Percentiles rank a stretch among this genome's conserved stretches.
Evolutionary conservation across 2,797 vertebrate species (phyloP).

Genomic region (Monodelphis domestica): DNA sequence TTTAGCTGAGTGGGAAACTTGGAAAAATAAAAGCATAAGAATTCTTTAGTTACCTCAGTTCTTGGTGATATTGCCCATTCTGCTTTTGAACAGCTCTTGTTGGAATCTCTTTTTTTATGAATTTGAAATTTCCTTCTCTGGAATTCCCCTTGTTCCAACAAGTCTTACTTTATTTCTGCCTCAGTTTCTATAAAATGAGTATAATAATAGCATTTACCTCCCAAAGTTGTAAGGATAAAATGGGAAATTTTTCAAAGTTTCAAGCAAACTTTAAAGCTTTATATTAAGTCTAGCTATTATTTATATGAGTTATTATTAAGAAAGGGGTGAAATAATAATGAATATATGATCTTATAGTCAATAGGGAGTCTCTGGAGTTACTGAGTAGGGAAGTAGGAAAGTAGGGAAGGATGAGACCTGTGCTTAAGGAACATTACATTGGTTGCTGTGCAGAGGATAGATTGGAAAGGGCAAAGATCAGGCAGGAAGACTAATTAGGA

Average conservation of each 20-base stretch:
- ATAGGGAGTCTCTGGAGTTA: neutral
- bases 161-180: neutral
- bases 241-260: neutral
- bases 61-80: neutral
- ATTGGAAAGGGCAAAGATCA: neutral
- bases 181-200: neutral
- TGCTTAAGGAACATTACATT: neutral
- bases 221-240: neutral
- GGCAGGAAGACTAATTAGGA: neutral
- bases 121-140: neutral
- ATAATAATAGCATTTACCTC: neutral
- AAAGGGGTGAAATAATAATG: neutral
- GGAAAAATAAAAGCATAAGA: constrained; percentile 17
- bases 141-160: neutral
- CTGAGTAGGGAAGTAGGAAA: neutral
- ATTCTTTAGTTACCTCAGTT: constrained; percentile 37
- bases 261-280: neutral
- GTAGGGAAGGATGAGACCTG: neutral
- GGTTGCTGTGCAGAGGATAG: neutral
- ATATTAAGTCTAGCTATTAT: neutral
- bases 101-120: neutral
- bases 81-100: neutral
- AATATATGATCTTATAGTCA: neutral
- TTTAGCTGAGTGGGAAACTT: constrained; percentile 30
- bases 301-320: neutral